phyloP scores from a whole-genome alignment of 2,113 vertebrate species.

The Benitochromis conjunctus region DNA sequence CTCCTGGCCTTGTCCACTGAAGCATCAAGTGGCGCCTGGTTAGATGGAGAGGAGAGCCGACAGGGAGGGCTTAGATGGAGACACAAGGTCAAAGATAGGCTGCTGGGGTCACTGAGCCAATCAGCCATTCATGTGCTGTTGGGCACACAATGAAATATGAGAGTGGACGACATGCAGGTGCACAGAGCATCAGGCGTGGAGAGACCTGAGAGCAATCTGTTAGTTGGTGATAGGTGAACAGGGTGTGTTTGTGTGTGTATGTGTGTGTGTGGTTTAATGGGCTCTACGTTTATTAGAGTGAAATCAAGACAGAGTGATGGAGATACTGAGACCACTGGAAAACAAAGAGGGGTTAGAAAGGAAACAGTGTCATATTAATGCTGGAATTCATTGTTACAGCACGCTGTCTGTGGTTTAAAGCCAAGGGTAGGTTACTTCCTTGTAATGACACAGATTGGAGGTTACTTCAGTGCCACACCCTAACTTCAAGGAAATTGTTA shows the following conservation, averaged over 20 bases:
- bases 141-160: conserved; percentile 42
- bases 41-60: not conserved
- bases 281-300: not conserved
- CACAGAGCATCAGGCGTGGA: not conserved
- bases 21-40: not conserved
- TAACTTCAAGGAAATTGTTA: conserved; percentile 5
- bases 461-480: not conserved
- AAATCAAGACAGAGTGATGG: not conserved
- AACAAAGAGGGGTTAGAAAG: not conserved
- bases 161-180: conserved; percentile 1
- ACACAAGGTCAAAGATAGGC: conserved; percentile 1
- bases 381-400: not conserved
- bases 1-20: not conserved
- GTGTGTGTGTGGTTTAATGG: not conserved
- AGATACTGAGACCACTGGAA: not conserved
- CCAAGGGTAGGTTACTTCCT: not conserved
- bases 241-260: not conserved
- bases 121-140: conserved; percentile 29
- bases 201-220: conserved; percentile 24
- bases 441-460: not conserved
- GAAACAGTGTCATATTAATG: not conserved
- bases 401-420: fast-evolving
- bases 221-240: not conserved
- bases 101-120: conserved; percentile 21
- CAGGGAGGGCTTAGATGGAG: not conserved